Base-by-base conservation (phyloP, 1,140 invertebrate species). In the Drosophila bocqueti region DNA sequence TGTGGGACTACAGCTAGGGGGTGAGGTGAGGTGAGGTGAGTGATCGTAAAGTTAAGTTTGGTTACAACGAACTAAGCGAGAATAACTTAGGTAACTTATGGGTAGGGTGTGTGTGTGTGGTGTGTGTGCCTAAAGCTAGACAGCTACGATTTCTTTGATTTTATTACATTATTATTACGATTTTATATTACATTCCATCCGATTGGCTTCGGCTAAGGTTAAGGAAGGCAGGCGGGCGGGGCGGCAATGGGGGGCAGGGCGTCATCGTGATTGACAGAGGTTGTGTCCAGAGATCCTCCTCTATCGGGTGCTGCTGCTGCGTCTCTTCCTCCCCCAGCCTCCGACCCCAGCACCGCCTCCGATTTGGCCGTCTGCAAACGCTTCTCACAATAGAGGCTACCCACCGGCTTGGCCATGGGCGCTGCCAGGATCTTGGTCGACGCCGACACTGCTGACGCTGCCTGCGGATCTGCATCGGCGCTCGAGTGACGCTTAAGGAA, bases 281-380 rank as follows among this genome's bases (percentile, higher is more conserved):
- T 49, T 29, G 42, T 4, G 6, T 49, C 61, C n/a, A n/a, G n/a
- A 24, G 10, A 5, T 31, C 29, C 40, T 2, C 50, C 43, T 10
- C n/a, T 40, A 16, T 40, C 24, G 29, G 58, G 21, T 7, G 26
- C 26, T 29, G 26, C 26, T 7, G 29, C 29, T 29, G 29, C 29
- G 29, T 29, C 29, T 29, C 29, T 7, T 7, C 52, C 43, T 13
- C 21, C n/a, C 13, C 11, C 43, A 24, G 50, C 55, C n/a, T 58
- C 11, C 3, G 49, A 52, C 1, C 34, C 76, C 0, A 92, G 79
- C 24, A 83, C 42, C 24, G 83, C 83, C 62, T 93, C 92, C 10
- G 92, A 93, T 58, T 93, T 92, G 7, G 92, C 89, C 40, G 74
- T 78, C 63, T 92, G 84, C 34, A 93, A 59, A 6, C 92, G 92